Evolutionary conservation across 1,140 invertebrate species (phyloP), one percentile per base, ranked within the genome.

Genomic region (Nebria ingens): DNA sequence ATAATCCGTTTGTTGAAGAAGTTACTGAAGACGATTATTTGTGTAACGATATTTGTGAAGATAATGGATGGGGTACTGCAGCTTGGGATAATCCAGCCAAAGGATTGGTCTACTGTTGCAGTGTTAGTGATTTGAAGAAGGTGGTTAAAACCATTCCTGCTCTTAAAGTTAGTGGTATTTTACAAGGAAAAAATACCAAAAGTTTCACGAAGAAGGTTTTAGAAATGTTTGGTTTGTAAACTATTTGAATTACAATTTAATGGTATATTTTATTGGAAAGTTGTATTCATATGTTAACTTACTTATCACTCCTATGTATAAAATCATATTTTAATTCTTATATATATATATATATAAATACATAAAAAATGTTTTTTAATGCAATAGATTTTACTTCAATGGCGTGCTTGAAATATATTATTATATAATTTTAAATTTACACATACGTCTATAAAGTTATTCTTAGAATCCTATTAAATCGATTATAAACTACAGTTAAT

Each of bases 41-140:
- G 6, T 75, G 73, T 57, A 53, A 52, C 13, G 64, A 71, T 66
- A 61, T 74, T 56, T 75, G 73, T 57, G 51, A 56, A 0, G 21
- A 62, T 29, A 56, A 59, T 45, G 63, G 63, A 11, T 71, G 67
- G 61, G 23, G 40, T 38, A 61, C 60, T 17, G 53, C 23, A 4
- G 57, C 62, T 21, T 73, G 66, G 65, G 56, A 42, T n/a, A 59
- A 64, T 51, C 29, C 61, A 6, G 38, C 21, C 12, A 65, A 64
- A 57, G 73, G 73, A 4, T 69, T 64, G 52, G 66, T 72, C 3
- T 70, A 67, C 58, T 75, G 73, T 57, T 75, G 73, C 56, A 57
- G 64, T 51, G 58, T 66, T 4, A 58, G 55, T 34, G 56, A 66
- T 38, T 67, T 74, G 53, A 29, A 60, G 58, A 49, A 57, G 23